Base-by-base conservation (phyloP, 2,888 invertebrate genomes). In the Lithophane socia region DNA sequence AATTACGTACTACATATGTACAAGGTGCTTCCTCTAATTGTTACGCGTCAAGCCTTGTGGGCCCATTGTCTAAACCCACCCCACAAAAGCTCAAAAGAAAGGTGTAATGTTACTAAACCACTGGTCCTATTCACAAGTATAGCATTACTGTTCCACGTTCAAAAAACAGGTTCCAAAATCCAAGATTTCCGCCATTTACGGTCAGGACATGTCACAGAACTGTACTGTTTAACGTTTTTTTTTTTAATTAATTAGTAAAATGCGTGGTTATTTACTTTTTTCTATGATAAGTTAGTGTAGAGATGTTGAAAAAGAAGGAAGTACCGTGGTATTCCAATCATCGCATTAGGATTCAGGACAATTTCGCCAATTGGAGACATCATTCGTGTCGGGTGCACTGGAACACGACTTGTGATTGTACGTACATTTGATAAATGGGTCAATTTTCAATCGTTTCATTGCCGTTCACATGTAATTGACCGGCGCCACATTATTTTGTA, bases 241-340 rank as follows among this genome's bases (percentile, higher is more conserved):
- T 85, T 68, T 84, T 84, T 75, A 70, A 76, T 66, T 81, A 82
- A 73, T 73, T 82, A 85, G 79, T 86, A 88, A 87, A 86, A 91
- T 91, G 89, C 79, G 88, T 86, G 75, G 81, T 67, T 84, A 67
- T 87, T 87, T 79, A 77, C 82, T 75, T 63, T 85, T 77, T 75
- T 82, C 83, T 80, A 84, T 86, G 77, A 82, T 86, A 87, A 88
- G 86, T 86, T 88, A 88, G 89, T 89, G 83, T 87, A 88, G 92
- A 90, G 79, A 96, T 97, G 97, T 92, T 97, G 86, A 96, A 96
- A 91, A 96, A 95, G 87, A 96, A 95, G 85, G 96, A 96, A 89
- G 92, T 91, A 77, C 94, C 95, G 21, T 96, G 96, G 96, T 95
- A 94, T 84, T 92, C 94, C 1, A 95, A 95, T 89, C 95, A 94